Conservation (phyloP, 2,797 vertebrate genomes). For the Psittacula echo region DNA sequence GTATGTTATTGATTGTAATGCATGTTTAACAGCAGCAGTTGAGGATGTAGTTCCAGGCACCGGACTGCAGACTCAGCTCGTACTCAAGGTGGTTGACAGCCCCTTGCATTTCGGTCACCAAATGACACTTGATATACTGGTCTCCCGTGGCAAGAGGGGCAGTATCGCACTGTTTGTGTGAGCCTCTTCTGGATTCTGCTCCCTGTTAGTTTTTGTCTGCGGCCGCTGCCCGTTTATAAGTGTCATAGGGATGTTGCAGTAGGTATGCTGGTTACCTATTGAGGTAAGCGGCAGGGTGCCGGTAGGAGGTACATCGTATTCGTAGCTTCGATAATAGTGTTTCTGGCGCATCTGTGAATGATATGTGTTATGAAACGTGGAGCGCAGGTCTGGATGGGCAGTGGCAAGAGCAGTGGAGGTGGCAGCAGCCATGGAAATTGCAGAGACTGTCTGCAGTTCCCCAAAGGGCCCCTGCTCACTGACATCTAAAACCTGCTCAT, state of each 20-base stretch:
- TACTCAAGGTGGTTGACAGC: slow-evolving; percentile 65
- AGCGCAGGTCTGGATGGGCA: slow-evolving; percentile 96
- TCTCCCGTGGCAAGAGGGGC: slow-evolving; percentile 96
- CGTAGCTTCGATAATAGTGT: slow-evolving; percentile 99
- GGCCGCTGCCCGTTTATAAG: slow-evolving; percentile 98
- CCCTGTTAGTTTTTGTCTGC: slow-evolving; percentile 90
- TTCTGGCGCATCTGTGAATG: slow-evolving; percentile 99
- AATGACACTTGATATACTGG: slow-evolving; percentile 99
- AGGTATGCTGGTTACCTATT: slow-evolving; percentile 98
- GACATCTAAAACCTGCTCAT: slow-evolving; percentile 95
- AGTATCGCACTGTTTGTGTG: slow-evolving; percentile 98
- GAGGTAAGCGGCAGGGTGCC: slow-evolving; percentile 95
- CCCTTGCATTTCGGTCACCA: slow-evolving; percentile 88
- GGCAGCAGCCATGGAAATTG: slow-evolving; percentile 98
- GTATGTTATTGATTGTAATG: slow-evolving; percentile 83
- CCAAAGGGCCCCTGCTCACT: slow-evolving; percentile 98
- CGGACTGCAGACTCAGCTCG: slow-evolving; percentile 80
- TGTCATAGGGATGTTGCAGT: slow-evolving; percentile 99
- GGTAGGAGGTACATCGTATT: slow-evolving; percentile 92
- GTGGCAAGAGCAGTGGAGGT: slow-evolving; percentile 96
- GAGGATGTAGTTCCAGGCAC: slow-evolving; percentile 86
- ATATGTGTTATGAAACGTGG: slow-evolving; percentile 96
- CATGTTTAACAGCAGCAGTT: slow-evolving; percentile 84
- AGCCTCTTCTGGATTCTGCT: slow-evolving; percentile 95
- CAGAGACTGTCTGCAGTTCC: slow-evolving; percentile 97